These are phyloP conservation scores for Tribolium castaneum DNA, from an alignment of 1,140 invertebrate genomes.

Conservation along the genomic window DNA sequence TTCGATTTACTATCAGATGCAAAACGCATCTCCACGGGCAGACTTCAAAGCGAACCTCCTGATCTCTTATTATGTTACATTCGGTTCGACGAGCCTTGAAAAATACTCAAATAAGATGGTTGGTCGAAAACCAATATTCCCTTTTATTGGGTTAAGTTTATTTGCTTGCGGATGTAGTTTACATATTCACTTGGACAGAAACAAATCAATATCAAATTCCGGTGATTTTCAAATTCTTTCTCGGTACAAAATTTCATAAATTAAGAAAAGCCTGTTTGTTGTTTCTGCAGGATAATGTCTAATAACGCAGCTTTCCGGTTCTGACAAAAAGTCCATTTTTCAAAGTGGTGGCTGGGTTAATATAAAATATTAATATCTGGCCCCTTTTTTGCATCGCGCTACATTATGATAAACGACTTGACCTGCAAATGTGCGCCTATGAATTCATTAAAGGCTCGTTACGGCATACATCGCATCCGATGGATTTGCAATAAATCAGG, in stretches of 20 bases:
- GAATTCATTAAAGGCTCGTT: conserved; percentile 38
- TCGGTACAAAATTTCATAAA: background rate
- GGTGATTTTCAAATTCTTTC: too few species aligned
- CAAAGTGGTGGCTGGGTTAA: conserved; percentile 1
- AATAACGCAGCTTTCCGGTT: background rate
- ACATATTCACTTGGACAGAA: conserved; percentile 15
- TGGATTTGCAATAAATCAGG: conserved; percentile 41
- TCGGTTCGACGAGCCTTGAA: conserved; percentile 37
- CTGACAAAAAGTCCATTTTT: background rate
- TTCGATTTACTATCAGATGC: conserved; percentile 47
- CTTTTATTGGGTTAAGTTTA: conserved; percentile 43
- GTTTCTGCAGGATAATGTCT: background rate
- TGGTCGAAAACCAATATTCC: conserved; percentile 43
- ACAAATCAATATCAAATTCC: background rate
- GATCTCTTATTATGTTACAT: conserved; percentile 44
- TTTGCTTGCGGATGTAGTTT: conserved; percentile 17
- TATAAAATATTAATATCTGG: conserved; percentile 37
- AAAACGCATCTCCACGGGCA: conserved; percentile 39
- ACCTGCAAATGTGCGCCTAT: conserved; percentile 32
- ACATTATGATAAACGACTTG: conserved; percentile 34
- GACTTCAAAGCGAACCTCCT: conserved; percentile 39
- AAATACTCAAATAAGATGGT: conserved; percentile 44
- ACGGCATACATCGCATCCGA: conserved; percentile 6
- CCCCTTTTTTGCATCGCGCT: background rate
- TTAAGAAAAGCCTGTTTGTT: too few species aligned